Evolutionary conservation across 1,140 invertebrate genomes (phyloP).

Genomic region (Drosophila tristis): DNA sequence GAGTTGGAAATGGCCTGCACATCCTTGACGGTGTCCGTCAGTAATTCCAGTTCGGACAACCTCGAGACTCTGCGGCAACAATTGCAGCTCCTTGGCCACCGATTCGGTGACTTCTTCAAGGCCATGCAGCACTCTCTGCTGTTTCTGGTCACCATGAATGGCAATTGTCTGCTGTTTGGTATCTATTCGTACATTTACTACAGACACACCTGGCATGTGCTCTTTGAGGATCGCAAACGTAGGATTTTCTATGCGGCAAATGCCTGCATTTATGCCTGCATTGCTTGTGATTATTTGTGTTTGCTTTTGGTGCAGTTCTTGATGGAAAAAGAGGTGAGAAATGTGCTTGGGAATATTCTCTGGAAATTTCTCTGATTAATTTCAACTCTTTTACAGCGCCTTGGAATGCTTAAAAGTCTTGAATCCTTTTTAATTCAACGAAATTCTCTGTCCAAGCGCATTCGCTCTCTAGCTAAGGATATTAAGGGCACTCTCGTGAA

Average conservation of each 20-base stretch:
- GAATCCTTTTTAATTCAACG: constrained; percentile 15
- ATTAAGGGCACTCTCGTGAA: constrained; percentile 28
- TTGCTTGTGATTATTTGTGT: constrained; percentile 63
- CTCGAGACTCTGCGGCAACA: constrained; percentile 27
- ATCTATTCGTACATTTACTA: constrained; percentile 57
- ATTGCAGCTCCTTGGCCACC: constrained; percentile 34
- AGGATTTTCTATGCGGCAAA: constrained; percentile 75
- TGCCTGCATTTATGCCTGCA: constrained; percentile 66
- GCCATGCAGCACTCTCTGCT: constrained; percentile 52
- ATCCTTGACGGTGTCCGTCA: constrained; percentile 12
- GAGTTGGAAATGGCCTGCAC: constrained; percentile 22
- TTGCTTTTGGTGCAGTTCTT: constrained; percentile 36
- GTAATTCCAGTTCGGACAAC: constrained; percentile 6
- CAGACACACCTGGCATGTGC: constrained; percentile 56
- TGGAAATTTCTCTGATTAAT: background rate
- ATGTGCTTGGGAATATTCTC: background rate
- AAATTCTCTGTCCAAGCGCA: constrained; percentile 7
- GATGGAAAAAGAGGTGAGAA: constrained; percentile 55
- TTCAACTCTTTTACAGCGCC: constrained; percentile 21
- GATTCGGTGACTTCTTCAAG: constrained; percentile 23
- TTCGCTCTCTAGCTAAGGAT: constrained; percentile 41
- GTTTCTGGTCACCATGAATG: constrained; percentile 63
- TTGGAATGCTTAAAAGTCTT: constrained; percentile 19
- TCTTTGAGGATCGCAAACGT: constrained; percentile 53
- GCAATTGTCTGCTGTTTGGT: constrained; percentile 61